These are phyloP conservation scores for Taenioides sp. DNA, from an alignment of 2,797 vertebrate species.

Conservation along the genomic window DNA sequence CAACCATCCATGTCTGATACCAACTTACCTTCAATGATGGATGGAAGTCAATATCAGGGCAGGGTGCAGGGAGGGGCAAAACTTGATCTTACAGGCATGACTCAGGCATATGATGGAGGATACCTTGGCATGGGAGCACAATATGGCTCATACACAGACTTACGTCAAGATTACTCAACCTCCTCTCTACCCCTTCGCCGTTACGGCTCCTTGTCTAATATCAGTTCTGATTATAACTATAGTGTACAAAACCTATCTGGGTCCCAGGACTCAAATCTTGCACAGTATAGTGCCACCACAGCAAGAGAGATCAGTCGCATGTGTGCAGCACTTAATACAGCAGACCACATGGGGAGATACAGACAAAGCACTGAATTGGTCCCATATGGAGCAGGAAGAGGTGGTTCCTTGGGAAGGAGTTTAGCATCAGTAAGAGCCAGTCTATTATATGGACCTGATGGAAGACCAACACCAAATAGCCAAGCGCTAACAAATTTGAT, in stretches of 20 bases:
- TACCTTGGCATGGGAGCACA: slow-evolving; percentile 91
- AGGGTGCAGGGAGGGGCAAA: slow-evolving; percentile 84
- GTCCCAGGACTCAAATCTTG: slow-evolving; percentile 91
- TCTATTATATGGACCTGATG: slow-evolving; percentile 88
- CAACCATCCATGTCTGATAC: slow-evolving; percentile 97
- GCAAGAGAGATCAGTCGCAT: slow-evolving; percentile 97
- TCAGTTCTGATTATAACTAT: slow-evolving; percentile 90
- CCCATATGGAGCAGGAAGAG: slow-evolving; percentile 82
- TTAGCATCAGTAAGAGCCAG: slow-evolving; percentile 84
- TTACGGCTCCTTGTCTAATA: slow-evolving; percentile 95
- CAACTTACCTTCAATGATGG: slow-evolving; percentile 82
- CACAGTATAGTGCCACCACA: slow-evolving; percentile 96
- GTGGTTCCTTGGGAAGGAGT: slow-evolving; percentile 75
- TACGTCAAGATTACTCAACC: slow-evolving; percentile 86
- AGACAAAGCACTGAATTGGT: slow-evolving; percentile 82
- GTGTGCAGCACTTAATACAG: slow-evolving; percentile 96
- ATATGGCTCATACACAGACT: slow-evolving; percentile 95
- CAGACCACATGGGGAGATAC: slow-evolving; percentile 92
- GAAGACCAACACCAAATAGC: slow-evolving; percentile 75
- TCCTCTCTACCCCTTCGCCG: slow-evolving; percentile 89
- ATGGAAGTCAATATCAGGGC: slow-evolving; percentile 84
- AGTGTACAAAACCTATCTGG: slow-evolving; percentile 80
- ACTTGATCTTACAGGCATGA: slow-evolving; percentile 90
- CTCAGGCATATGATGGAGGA: slow-evolving; percentile 87
- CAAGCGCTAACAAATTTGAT: slow-evolving; percentile 86